These are phyloP conservation scores for Camponotus pennsylvanicus DNA, from an alignment of 1,140 invertebrate species.

Conservation along the genomic window DNA sequence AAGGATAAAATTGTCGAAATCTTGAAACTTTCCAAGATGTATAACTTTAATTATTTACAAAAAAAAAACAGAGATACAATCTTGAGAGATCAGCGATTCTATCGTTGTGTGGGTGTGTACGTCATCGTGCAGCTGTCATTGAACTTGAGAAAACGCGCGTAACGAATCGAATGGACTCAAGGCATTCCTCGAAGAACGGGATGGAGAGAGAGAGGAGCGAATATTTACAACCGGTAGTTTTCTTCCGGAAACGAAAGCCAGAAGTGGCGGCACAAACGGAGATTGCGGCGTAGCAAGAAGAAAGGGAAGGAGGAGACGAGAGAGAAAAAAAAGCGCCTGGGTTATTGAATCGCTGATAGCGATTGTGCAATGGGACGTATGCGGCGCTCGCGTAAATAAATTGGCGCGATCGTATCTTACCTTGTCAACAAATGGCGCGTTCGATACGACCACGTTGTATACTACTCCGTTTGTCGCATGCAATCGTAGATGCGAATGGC, in stretches of 20 bases:
- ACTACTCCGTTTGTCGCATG: too few relatives aligned
- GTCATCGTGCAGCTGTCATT: not conserved
- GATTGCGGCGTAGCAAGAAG: not conserved
- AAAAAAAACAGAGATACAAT: too few relatives aligned
- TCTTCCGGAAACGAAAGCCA: conserved; percentile 9
- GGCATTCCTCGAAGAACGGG: not conserved
- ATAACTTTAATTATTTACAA: too few relatives aligned
- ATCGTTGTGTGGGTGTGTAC: not conserved
- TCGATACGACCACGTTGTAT: too few relatives aligned
- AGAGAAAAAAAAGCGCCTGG: not conserved
- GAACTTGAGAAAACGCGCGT: not conserved
- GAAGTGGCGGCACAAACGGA: not conserved
- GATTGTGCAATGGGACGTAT: conserved; percentile 10
- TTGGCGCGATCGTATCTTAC: conserved; percentile 13
- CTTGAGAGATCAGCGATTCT: not conserved
- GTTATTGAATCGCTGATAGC: conserved; percentile 40
- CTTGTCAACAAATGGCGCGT: conserved; percentile 2
- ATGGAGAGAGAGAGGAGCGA: not conserved
- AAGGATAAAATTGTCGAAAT: too few relatives aligned
- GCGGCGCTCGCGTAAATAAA: not conserved
- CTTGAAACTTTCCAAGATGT: too few relatives aligned
- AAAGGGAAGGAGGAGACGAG: too few relatives aligned
- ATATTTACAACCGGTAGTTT: not conserved
- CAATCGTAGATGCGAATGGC: too few relatives aligned
- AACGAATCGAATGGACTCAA: not conserved